A percentile compares a stretch with the other conserved stretches of the same genome.
Conservation (phyloP, 2,888 invertebrate species). For the Lomographa bimaculata region DNA sequence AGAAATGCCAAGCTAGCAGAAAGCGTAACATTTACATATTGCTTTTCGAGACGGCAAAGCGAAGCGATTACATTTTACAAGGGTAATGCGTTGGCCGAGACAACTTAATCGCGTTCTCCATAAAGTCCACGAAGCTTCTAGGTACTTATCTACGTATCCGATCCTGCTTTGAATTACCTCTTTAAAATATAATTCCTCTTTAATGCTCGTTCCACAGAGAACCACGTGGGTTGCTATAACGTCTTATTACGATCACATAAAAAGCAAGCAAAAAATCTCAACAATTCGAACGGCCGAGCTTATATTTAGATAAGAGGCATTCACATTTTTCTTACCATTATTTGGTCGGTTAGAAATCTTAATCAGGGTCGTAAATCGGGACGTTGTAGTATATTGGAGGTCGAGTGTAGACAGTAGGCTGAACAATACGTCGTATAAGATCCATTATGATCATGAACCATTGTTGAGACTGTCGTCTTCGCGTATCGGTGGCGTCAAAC, state of each 20-base stretch:
- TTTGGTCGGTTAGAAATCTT: constrained; percentile 30
- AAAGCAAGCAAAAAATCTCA: constrained; percentile 8
- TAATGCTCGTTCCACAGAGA: constrained; percentile 16
- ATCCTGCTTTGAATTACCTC: constrained; percentile 18
- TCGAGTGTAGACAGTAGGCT: constrained; percentile 30
- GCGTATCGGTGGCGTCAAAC: constrained; percentile 40
- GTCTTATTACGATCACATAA: constrained; percentile 10
- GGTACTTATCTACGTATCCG: too few relatives aligned
- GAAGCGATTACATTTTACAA: constrained; percentile 23
- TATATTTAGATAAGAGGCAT: constrained; percentile 23
- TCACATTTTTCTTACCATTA: constrained; percentile 28
- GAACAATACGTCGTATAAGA: constrained; percentile 54
- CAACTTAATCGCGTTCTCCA: constrained; percentile 35
- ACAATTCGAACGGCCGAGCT: constrained; percentile 5
- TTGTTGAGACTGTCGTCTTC: constrained; percentile 43
- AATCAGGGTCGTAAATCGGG: constrained; percentile 42
- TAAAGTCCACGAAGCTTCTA: too few relatives aligned
- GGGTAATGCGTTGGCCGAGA: constrained; percentile 26
- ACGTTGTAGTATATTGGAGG: constrained; percentile 33
- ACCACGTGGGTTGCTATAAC: constrained; percentile 23
- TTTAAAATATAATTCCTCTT: constrained; percentile 23
- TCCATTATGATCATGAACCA: constrained; percentile 52
- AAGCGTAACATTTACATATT: constrained; percentile 19
- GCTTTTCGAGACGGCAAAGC: constrained; percentile 24
- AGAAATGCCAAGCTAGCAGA: constrained; percentile 22